Percentiles rank a stretch among this genome's conserved stretches.
Conservation (phyloP, 1,140 invertebrate genomes). For the Oppia nitens region DNA sequence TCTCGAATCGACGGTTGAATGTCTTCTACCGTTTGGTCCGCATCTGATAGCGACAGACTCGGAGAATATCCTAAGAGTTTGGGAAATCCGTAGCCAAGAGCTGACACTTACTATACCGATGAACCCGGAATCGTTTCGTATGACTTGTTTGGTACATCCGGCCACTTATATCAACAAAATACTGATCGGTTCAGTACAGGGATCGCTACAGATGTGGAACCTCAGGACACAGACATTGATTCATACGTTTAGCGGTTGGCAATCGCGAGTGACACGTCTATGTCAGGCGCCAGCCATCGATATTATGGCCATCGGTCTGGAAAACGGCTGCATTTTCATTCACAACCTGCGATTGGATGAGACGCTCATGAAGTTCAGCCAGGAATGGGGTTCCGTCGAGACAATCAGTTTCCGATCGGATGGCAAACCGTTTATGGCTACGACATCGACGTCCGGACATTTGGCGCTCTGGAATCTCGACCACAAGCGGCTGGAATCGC, state of each 20-base stretch:
- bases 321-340: slow-evolving; percentile 59
- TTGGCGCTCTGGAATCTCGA: slow-evolving; percentile 89
- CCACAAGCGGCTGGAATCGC: slow-evolving; percentile 52
- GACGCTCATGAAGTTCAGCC: slow-evolving; percentile 63
- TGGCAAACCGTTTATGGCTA: slow-evolving; percentile 58
- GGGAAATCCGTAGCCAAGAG: slow-evolving; percentile 52
- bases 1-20: slow-evolving; percentile 41
- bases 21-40: slow-evolving; percentile 66
- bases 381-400: slow-evolving; percentile 81
- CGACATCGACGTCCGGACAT: slow-evolving; percentile 51
- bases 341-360: slow-evolving; percentile 77
- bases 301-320: slow-evolving; percentile 69
- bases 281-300: slow-evolving; percentile 64
- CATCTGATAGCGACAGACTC: slow-evolving; percentile 73
- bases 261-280: slow-evolving; percentile 45
- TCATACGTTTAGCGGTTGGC: slow-evolving; percentile 63
- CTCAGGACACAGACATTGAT: slow-evolving; percentile 56
- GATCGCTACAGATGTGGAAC: slow-evolving; percentile 77
- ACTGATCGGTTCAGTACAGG: slow-evolving; percentile 74
- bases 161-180: slow-evolving; percentile 87
- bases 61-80: slow-evolving; percentile 54
- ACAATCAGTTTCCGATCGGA: slow-evolving; percentile 73
- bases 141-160: slow-evolving; percentile 67
- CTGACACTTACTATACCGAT: slow-evolving; percentile 11
- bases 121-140: slow-evolving; percentile 50